A percentile compares a stretch with the other conserved stretches of the same genome.
These are phyloP conservation scores for Sylvia atricapilla DNA, from an alignment of 2,113 vertebrate genomes.

Conservation along the genomic window DNA sequence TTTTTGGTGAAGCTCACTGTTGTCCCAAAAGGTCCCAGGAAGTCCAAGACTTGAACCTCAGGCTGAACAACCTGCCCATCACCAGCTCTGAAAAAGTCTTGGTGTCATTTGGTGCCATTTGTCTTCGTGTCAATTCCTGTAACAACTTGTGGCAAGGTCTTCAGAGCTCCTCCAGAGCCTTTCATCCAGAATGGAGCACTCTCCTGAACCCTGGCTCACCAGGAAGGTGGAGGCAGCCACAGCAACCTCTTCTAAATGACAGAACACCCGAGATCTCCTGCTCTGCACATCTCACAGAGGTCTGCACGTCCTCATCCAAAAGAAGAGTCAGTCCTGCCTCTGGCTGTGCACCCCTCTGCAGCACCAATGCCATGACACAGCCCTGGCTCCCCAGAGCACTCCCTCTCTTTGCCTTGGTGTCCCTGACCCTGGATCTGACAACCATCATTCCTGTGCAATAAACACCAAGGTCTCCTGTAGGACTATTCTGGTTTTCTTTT, in stretches of 20 bases:
- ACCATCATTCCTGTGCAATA: background rate
- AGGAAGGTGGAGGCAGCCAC: background rate
- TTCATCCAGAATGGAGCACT: background rate
- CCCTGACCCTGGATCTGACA: background rate
- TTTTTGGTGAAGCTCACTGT: background rate
- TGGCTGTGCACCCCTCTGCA: background rate
- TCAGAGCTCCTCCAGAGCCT: background rate
- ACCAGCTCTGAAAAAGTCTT: background rate
- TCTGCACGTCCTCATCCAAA: background rate
- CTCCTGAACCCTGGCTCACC: background rate
- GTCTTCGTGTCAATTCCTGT: background rate
- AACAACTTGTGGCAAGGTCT: background rate
- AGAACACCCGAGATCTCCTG: background rate
- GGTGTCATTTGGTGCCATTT: background rate
- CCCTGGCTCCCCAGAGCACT: background rate
- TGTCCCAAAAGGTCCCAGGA: background rate
- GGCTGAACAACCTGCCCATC: background rate
- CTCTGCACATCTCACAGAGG: background rate
- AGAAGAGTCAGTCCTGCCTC: background rate
- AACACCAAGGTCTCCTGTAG: rapidly evolving
- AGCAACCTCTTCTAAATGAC: background rate
- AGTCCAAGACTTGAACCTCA: background rate
- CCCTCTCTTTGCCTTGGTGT: background rate
- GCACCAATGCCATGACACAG: background rate
- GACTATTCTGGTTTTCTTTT: background rate